These are phyloP conservation scores for Molossus alvarezi DNA, from an alignment of 2,797 vertebrate species.

Conservation along the genomic window DNA sequence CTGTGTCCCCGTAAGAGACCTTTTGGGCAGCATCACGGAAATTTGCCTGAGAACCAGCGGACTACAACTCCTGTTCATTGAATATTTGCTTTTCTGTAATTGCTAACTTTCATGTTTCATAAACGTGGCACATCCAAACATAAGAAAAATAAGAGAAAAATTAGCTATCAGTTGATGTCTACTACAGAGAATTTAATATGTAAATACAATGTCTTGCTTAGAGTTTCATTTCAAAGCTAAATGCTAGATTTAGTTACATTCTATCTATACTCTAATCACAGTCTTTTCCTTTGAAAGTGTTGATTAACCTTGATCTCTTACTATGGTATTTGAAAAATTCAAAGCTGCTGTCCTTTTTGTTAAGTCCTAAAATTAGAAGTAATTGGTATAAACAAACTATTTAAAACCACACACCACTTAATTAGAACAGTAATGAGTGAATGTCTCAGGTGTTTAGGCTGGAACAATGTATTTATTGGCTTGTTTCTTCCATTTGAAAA, in stretches of 20 bases:
- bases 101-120: neutral
- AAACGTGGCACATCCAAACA: neutral
- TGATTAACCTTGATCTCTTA: neutral
- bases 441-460: neutral
- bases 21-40: neutral
- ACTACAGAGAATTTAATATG: neutral
- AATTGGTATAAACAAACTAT: neutral
- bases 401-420: neutral
- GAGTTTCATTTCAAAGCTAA: neutral
- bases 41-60: no score
- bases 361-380: neutral
- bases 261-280: neutral
- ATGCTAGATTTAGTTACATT: neutral
- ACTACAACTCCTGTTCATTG: neutral
- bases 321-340: neutral
- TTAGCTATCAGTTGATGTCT: neutral
- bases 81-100: neutral
- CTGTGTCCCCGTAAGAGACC: rapidly evolving
- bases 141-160: neutral
- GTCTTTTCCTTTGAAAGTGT: neutral
- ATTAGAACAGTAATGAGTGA: neutral
- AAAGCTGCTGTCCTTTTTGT: neutral
- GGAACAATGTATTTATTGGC: neutral
- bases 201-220: neutral
- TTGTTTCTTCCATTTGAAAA: neutral